Percentiles rank a stretch among this genome's conserved stretches.
Conservation (phyloP, 2,888 invertebrate genomes). For the Aporophyla nigra region DNA sequence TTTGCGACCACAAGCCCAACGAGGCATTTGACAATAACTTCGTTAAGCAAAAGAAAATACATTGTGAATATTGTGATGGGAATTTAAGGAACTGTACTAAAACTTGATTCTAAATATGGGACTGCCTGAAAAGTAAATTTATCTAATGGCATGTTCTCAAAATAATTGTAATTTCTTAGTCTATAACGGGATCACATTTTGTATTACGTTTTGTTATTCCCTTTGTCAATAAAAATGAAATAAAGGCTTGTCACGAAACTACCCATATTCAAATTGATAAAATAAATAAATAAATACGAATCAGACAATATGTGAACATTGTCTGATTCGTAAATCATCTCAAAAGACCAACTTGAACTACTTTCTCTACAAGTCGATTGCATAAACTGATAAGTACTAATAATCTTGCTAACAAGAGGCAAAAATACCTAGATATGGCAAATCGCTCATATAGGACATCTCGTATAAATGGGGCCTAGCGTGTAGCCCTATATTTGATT, state of each 20-base stretch:
- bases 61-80: neutral
- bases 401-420: constrained; percentile 1
- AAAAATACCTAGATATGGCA: neutral
- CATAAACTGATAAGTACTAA: constrained; percentile 7
- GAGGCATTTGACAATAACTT: too few species aligned
- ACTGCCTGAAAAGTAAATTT: neutral
- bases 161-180: neutral
- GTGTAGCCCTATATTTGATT: constrained; percentile 69
- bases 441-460: constrained; percentile 51
- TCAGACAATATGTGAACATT: too few species aligned
- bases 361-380: neutral
- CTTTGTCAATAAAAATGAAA: neutral
- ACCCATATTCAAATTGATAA: neutral
- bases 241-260: neutral
- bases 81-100: neutral
- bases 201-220: neutral
- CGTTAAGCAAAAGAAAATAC: too few species aligned
- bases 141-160: neutral
- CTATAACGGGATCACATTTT: neutral
- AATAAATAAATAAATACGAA: too few species aligned
- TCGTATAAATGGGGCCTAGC: constrained; percentile 52
- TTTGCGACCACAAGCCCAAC: too few species aligned
- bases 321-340: too few species aligned
- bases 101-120: neutral
- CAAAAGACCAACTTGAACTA: neutral